These are phyloP conservation scores for Nansenia antarctica DNA, from an alignment of 2,113 vertebrate genomes.

Conservation along the genomic window DNA sequence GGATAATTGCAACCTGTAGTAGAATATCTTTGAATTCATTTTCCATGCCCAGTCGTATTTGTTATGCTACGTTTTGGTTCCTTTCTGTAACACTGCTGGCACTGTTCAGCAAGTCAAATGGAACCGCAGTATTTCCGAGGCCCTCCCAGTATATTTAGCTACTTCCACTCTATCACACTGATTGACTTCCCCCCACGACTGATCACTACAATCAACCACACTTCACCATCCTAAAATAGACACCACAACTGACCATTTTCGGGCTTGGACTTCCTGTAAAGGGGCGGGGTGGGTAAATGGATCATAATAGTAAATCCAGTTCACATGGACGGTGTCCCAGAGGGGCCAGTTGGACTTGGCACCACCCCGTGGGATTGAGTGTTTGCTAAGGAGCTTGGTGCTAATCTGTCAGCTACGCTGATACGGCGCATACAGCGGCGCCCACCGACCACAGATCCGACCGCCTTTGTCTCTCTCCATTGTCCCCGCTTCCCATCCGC, in stretches of 20 bases:
- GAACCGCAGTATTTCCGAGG: too few relatives aligned
- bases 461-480: slow-evolving; percentile 19
- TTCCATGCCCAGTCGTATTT: too few relatives aligned
- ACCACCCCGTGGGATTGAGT: not conserved
- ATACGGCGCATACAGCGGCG: not conserved
- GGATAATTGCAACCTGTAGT: too few relatives aligned
- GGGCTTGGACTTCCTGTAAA: slow-evolving; percentile 17
- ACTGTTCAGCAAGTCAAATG: too few relatives aligned
- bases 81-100: too few relatives aligned
- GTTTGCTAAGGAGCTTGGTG: not conserved
- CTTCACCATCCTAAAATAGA: slow-evolving; percentile 50
- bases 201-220: slow-evolving; percentile 55
- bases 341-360: not conserved
- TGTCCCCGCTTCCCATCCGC: slow-evolving; percentile 39
- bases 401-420: slow-evolving; percentile 44
- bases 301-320: not conserved
- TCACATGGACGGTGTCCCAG: not conserved
- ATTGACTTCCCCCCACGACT: slow-evolving; percentile 48
- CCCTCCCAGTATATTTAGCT: too few relatives aligned
- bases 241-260: slow-evolving; percentile 6
- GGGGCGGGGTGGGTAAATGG: too few relatives aligned
- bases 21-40: too few relatives aligned
- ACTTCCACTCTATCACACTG: too few relatives aligned
- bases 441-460: not conserved
- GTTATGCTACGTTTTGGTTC: too few relatives aligned